These are phyloP conservation scores for Sander lucioperca DNA, from an alignment of 2,113 vertebrate species.

Conservation along the genomic window DNA sequence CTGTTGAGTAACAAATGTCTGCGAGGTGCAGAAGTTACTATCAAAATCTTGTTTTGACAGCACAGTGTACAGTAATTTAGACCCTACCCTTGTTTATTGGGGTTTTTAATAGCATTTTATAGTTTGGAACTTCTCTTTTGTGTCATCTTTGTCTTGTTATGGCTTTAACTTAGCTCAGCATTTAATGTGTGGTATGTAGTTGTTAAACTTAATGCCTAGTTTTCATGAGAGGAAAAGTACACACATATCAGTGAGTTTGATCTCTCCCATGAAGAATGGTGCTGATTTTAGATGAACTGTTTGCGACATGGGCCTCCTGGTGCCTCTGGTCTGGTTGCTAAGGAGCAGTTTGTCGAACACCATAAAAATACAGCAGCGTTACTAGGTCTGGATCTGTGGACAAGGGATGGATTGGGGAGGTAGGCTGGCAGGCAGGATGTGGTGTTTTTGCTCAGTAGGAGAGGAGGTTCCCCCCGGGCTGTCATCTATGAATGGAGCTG, in stretches of 20 bases:
- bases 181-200: neutral
- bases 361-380: conserved; percentile 60
- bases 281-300: conserved; percentile 31
- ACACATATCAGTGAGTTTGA: conserved; percentile 29
- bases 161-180: neutral
- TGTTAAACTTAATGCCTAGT: conserved; percentile 22
- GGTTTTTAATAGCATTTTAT: neutral
- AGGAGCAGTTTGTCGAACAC: conserved; percentile 63
- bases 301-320: conserved; percentile 24
- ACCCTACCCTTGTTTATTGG: neutral
- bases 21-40: conserved; percentile 15
- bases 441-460: conserved; percentile 47
- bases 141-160: neutral
- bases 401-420: conserved; percentile 12
- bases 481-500: conserved; percentile 65
- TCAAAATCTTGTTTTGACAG: neutral
- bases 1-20: conserved; percentile 3
- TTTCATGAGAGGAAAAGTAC: conserved; percentile 34
- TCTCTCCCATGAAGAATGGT: conserved; percentile 22
- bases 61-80: neutral
- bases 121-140: neutral
- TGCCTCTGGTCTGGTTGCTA: conserved; percentile 64
- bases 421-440: conserved; percentile 49
- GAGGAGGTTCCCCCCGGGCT: conserved; percentile 53
- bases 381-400: conserved; percentile 48